Evolutionary conservation across 2,888 invertebrate species (phyloP), one percentile per base, ranked within the genome.

Genomic region (Trachelus iudaicus): DNA sequence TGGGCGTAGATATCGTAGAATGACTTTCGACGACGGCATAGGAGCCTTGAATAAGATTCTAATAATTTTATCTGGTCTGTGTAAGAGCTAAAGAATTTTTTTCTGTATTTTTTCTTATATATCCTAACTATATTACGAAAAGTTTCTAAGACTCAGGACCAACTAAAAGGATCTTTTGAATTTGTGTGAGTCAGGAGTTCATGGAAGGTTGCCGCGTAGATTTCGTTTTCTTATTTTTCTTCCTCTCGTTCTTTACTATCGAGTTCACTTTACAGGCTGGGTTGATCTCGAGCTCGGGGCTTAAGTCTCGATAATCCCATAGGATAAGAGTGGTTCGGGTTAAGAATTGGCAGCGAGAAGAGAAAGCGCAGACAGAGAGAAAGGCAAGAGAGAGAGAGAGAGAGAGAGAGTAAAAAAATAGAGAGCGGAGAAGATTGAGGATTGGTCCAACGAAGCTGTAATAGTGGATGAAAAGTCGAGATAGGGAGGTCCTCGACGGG

Each of bases 231-330:
- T 56, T 34, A 23, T 34, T 71, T 34, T 71, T 34, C 33, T 71
- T 31, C 71, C 3, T 3, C 33, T 71, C 30, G 31, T 71, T 71
- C 33, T 71, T 31, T 56, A 9, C 56, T 71, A 71, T 71, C 31
- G 71, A 71, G 33, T 71, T 34, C 33, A 31, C 71, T 15, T 13
- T 71, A 33, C 71, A 71, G 71, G 71, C 71, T 1, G 12, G 34
- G 12, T 71, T 71, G 71, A 84, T 74, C 79, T 79, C 79, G 77
- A 77, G 81, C 83, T 85, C 85, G 82, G 81, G 83, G 84, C 83
- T 84, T 82, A 85, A 83, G 81, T 83, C 84, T 75, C 81, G 85
- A 85, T 85, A 84, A 85, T 84, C 84, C 81, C 76, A 73, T 76
- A 79, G 81, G 81, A 82, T 82, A 79, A 78, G 76, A 81, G 81